phyloP scores from a whole-genome alignment of 2,797 vertebrate genomes.

The Sparus aurata region DNA sequence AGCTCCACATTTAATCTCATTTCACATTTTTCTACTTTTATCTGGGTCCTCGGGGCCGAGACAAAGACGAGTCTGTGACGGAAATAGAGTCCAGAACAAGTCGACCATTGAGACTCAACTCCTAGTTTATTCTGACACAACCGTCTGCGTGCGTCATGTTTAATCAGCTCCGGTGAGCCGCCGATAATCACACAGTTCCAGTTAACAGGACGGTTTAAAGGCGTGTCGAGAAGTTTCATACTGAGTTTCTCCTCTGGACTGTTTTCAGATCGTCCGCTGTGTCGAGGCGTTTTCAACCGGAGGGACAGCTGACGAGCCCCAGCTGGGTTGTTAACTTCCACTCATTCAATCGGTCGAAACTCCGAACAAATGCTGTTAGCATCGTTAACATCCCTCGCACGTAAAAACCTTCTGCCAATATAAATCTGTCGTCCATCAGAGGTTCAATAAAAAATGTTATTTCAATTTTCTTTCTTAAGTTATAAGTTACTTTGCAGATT shows the following conservation, averaged over 20 bases:
- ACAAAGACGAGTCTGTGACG: slow-evolving; percentile 43
- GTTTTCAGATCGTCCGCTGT: neutral
- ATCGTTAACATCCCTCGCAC: neutral
- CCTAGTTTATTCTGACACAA: slow-evolving; percentile 13
- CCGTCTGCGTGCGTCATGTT: slow-evolving; percentile 43
- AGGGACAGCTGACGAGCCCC: neutral
- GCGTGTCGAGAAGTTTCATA: neutral
- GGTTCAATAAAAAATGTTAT: no score
- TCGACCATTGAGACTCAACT: slow-evolving; percentile 17
- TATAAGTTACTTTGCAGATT: no score
- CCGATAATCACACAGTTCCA: slow-evolving; percentile 34
- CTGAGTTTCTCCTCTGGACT: neutral
- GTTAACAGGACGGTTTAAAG: slow-evolving; percentile 16
- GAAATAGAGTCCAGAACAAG: slow-evolving; percentile 59
- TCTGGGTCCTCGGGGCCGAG: neutral
- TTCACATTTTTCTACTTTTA: slow-evolving; percentile 10
- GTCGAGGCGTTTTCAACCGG: neutral
- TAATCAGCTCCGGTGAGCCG: slow-evolving; percentile 36
- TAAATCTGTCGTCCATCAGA: no score
- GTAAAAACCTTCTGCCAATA: neutral
- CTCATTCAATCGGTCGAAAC: neutral
- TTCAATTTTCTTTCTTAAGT: no score
- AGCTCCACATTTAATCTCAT: slow-evolving; percentile 53
- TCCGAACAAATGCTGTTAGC: neutral
- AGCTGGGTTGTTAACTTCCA: no score